Conservation (phyloP, 2,113 vertebrate genomes). For the Neolamprologus tretocephalus region DNA sequence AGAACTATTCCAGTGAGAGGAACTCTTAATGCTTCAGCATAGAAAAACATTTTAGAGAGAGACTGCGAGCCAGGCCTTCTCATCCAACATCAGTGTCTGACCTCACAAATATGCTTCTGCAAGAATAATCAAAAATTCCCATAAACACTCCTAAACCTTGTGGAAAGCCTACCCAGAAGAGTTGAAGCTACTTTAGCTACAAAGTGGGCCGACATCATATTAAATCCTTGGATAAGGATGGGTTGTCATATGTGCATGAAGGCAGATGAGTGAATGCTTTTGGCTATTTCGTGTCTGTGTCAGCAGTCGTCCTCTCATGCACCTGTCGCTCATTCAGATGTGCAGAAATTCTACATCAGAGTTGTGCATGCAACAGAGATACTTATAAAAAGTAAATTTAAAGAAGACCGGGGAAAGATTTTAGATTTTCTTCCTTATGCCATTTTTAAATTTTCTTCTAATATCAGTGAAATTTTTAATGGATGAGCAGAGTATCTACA, state of each 20-base stretch:
- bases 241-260: neutral
- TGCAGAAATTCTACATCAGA: neutral
- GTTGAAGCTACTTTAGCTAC: neutral
- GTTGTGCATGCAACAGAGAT: neutral
- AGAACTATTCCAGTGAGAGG: neutral
- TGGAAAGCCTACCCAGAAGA: neutral
- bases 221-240: neutral
- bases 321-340: neutral
- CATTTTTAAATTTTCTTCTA: neutral
- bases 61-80: neutral
- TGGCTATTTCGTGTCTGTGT: neutral
- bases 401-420: neutral
- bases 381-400: neutral
- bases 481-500: neutral
- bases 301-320: neutral
- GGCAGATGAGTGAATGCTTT: neutral
- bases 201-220: neutral
- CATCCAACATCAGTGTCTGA: neutral
- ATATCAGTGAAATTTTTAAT: neutral
- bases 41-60: neutral
- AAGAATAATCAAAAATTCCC: neutral
- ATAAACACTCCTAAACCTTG: neutral
- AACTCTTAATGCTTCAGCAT: neutral
- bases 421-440: neutral
- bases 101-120: neutral